A percentile compares a stretch with the other conserved stretches of the same genome.
These are phyloP conservation scores for Hippocampus guttulatus DNA, from an alignment of 2,113 vertebrate species.

Conservation along the genomic window DNA sequence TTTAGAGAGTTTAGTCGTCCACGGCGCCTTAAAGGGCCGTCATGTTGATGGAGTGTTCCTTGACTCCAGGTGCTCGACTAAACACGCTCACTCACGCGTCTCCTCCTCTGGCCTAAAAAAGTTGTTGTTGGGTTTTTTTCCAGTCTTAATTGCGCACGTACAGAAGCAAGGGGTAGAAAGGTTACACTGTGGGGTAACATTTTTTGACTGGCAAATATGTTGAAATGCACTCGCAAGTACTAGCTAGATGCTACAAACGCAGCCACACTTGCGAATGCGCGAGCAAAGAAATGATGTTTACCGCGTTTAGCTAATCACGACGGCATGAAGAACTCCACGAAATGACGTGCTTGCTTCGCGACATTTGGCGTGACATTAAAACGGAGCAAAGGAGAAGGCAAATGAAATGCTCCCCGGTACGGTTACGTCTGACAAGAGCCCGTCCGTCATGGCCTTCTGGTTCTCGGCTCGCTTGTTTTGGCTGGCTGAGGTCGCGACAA, in stretches of 20 bases:
- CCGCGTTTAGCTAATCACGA: background rate
- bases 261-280: background rate
- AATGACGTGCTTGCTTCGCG: background rate
- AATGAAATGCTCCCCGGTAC: background rate
- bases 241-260: background rate
- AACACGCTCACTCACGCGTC: no score
- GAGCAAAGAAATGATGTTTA: background rate
- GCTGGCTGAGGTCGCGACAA: background rate
- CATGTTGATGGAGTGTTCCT: background rate
- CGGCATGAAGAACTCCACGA: background rate
- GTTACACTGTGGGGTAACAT: no score
- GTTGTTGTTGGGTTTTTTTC: background rate
- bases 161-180: no score
- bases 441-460: background rate
- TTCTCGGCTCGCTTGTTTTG: background rate
- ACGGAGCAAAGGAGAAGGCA: background rate
- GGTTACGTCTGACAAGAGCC: background rate
- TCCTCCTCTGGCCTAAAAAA: no score
- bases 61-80: background rate
- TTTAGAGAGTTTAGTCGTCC: conserved; percentile 7
- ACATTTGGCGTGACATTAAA: conserved; percentile 8
- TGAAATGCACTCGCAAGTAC: background rate
- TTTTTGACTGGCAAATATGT: no score
- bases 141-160: background rate
- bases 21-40: background rate